phyloP scores from a whole-genome alignment of 2,888 invertebrate genomes.

The Nycteola revayana region DNA sequence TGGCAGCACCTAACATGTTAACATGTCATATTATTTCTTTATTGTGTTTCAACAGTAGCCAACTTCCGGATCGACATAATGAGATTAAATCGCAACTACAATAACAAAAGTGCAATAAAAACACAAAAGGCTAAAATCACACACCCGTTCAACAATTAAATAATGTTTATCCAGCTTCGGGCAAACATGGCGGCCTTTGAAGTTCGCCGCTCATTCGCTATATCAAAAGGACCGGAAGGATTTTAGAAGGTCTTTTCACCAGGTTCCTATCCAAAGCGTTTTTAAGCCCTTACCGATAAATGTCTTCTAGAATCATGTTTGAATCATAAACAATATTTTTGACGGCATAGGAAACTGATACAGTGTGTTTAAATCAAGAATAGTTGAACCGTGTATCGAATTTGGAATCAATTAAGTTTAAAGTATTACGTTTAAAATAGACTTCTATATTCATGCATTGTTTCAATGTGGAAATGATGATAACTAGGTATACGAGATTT shows the following conservation, averaged over 20 bases:
- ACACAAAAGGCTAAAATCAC: constrained; percentile 61
- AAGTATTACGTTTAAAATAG: too few species aligned
- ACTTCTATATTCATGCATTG: too few species aligned
- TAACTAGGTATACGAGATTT: too few species aligned
- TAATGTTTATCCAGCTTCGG: constrained; percentile 62
- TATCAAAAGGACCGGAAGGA: constrained; percentile 72
- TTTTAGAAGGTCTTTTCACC: constrained; percentile 44
- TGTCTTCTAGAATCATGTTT: constrained; percentile 22
- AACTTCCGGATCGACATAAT: constrained; percentile 56
- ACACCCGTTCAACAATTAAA: constrained; percentile 51
- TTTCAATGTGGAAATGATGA: too few species aligned
- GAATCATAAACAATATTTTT: constrained; percentile 27
- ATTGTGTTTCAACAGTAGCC: too few species aligned
- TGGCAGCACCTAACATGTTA: too few species aligned
- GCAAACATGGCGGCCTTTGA: constrained; percentile 64
- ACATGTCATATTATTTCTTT: too few species aligned
- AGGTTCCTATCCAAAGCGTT: constrained; percentile 40
- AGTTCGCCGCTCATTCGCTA: constrained; percentile 54
- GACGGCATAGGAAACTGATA: constrained; percentile 27
- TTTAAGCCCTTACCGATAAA: constrained; percentile 45
- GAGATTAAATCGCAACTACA: constrained; percentile 51
- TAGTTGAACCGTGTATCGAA: too few species aligned
- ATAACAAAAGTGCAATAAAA: constrained; percentile 42
- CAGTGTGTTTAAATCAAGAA: constrained; percentile 9
- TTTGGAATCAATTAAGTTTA: too few species aligned